Percentiles rank a stretch among this genome's conserved stretches.
These are phyloP conservation scores for Crossaster papposus DNA, from an alignment of 53 echinoderm and acorn worm genomes.

Conservation along the genomic window DNA sequence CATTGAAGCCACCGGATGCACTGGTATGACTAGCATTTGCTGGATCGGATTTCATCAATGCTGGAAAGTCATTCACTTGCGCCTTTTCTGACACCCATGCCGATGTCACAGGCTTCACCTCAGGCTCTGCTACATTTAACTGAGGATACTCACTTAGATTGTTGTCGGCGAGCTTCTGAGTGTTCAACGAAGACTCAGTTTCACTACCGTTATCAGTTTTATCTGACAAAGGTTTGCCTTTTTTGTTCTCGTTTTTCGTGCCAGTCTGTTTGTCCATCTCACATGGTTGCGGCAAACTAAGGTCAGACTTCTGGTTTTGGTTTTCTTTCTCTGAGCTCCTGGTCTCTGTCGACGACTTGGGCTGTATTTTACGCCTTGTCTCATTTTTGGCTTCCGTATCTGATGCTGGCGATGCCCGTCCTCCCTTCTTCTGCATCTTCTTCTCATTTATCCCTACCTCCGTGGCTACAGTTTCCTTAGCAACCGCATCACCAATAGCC, in stretches of 20 bases:
- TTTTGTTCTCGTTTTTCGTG: conserved; percentile 64
- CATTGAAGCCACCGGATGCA: conserved; percentile 6
- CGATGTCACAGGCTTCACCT: conserved; percentile 8
- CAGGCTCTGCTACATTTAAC: background rate
- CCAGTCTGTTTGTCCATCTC: conserved; percentile 18
- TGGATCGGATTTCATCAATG: conserved; percentile 37
- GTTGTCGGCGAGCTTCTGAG: background rate
- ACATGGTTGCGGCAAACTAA: background rate
- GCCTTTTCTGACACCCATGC: background rate
- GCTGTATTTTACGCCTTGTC: background rate
- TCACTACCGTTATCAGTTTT: background rate
- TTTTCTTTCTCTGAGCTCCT: background rate
- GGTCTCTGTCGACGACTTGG: background rate
- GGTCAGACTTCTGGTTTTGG: background rate
- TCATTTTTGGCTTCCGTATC: background rate
- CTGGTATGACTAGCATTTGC: background rate
- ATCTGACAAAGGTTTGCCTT: background rate
- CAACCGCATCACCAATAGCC: conserved; percentile 14
- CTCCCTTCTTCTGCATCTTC: conserved; percentile 1
- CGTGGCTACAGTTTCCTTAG: conserved; percentile 29
- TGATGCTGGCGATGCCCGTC: conserved; percentile 24
- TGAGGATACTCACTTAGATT: background rate
- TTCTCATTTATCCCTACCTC: conserved; percentile 20
- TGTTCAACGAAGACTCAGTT: background rate
- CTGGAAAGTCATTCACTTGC: conserved; percentile 62